Evolutionary conservation across 2,113 vertebrate species (phyloP), one percentile per base, ranked within the genome.

Genomic region (Chionis minor): DNA sequence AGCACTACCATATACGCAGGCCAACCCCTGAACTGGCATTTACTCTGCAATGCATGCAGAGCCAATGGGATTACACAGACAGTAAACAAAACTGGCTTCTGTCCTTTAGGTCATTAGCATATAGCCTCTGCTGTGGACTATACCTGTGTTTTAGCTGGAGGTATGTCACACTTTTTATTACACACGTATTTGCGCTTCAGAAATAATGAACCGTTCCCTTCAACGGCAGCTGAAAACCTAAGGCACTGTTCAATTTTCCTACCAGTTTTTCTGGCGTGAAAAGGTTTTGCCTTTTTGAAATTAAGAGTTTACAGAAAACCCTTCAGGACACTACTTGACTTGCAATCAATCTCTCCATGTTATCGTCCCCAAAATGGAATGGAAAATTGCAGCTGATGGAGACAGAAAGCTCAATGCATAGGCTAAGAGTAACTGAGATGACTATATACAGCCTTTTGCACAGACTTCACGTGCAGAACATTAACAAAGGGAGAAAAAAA

Each of bases 401-500:
- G 67, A 44, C 10, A 49, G 56, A 75, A 67, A 54, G 38, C 28
- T 54, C 69, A 21, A 10, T 23, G 44, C 6, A 10, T 4, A 52
- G 44, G 40, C 27, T 15, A 33, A 55, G 18, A 58, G 33, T 9
- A 70, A 65, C 9, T 63, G 27, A 33, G 40, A 26, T 2, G 7
- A 27, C 17, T 21, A 59, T 1, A n/a, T 4, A 30, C 12, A 61
- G 38, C 10, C 19, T 61, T 80, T 26, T 55, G n/a, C 61, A 52
- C 0, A 0, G 28, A 14, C 21, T 56, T 24, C 59, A 54, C 0
- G 0, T 10, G n/a, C 42, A 54, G 45, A 90, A 73, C 27, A 33
- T 45, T 12, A 42, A 42, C 52, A 77, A 67, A 72, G 47, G 9
- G 22, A 49, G 58, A 66, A 65, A 71, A 59, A 24, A 51, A 18